These are phyloP conservation scores for Leucania comma DNA, from an alignment of 2,888 invertebrate genomes.

Conservation along the genomic window DNA sequence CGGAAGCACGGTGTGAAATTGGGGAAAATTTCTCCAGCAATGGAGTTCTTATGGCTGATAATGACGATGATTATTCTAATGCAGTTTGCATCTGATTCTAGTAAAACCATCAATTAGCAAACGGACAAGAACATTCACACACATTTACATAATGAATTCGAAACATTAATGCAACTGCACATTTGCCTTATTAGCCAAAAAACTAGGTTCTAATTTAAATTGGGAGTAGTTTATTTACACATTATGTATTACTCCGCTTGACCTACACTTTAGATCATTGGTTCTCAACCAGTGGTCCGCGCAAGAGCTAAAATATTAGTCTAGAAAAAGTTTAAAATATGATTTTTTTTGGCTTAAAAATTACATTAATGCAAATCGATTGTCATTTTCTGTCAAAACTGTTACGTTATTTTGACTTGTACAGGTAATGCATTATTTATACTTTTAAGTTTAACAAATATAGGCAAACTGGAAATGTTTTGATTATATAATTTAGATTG, in stretches of 20 bases:
- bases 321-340: too few species aligned
- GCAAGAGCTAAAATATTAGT: too few species aligned
- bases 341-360: too few species aligned
- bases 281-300: neutral
- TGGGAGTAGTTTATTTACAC: constrained; percentile 46
- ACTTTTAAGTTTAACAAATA: neutral
- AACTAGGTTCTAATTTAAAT: constrained; percentile 44
- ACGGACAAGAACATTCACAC: constrained; percentile 29
- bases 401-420: too few species aligned
- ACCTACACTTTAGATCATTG: constrained; percentile 46
- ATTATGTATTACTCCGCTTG: constrained; percentile 42
- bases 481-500: too few species aligned
- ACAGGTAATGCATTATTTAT: too few species aligned
- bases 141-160: constrained; percentile 48
- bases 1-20: too few species aligned
- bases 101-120: constrained; percentile 42
- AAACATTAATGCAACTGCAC: constrained; percentile 31
- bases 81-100: constrained; percentile 3
- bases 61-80: constrained; percentile 13
- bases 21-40: too few species aligned
- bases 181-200: constrained; percentile 45
- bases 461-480: neutral
- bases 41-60: too few species aligned
- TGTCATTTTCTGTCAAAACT: too few species aligned
- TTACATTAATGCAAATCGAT: too few species aligned